Base-by-base conservation (phyloP, 2,888 invertebrate genomes). In the Lithophane leautieri region DNA sequence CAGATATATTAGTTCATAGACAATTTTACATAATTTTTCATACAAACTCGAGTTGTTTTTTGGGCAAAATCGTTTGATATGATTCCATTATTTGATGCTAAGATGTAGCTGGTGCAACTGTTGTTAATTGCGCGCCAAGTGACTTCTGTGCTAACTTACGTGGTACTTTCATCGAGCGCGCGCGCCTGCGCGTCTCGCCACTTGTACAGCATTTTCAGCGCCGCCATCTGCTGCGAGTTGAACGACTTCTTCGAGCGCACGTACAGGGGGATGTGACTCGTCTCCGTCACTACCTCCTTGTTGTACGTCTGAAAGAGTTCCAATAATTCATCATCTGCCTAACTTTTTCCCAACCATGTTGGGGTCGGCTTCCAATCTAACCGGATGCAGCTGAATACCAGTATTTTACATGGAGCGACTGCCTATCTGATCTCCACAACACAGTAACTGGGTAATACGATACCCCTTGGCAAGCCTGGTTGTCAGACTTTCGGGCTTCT, bases 161-260 rank as follows among this genome's bases (percentile, higher is more conserved):
- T 98, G 61, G 97, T 97, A 92, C 99, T 99, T 94, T 99, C 99
- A 94, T 99, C 99, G 90, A 99, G 98, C 73, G 97, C 94, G 47
- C 99, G 96, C 0, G 99, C 99, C 11, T 98, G 97, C 25, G 95
- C 90, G 93, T 99, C 99, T 65, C 99, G 97, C 99, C 99, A 99
- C 69, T 97, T 96, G 93, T 97, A 99, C 22, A 99, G 93, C 88
- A 98, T 97, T 84, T 97, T 97, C 52, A 99, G 95, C 0, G 99
- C 99, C 89, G 97, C 97, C 91, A 99, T 92, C 93, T 99, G 99
- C 54, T 98, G 97, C 81, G 98, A 97, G 93, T 99, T 98, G 92
- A 99, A 99, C 75, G 97, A 94, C 86, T 98, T 98, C 90, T 98
- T 98, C 76, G 98, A 98, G 88, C 98, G 98, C 65, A 97, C 95